Base-by-base conservation (phyloP, 2,797 vertebrate species). In the Falco columbarius region DNA sequence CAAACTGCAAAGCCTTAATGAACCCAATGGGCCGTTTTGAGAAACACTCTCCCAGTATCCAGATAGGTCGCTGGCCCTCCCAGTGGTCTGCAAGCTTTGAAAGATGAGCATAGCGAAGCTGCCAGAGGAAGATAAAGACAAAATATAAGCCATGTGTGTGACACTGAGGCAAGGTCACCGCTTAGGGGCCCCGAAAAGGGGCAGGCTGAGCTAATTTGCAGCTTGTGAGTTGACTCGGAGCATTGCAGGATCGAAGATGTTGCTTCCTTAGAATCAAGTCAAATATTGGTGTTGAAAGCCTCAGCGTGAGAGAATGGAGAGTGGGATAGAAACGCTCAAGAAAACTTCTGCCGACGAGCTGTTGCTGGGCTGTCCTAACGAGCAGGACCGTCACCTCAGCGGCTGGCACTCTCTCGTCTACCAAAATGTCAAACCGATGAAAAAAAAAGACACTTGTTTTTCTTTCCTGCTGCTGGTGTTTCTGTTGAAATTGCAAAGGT, bases 321-420 rank as follows among this genome's bases (percentile, higher is more conserved):
- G 81, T 56, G 70, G 54, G 73, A 80, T 13, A 77, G 89, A 89
- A 88, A 72, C 95, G 58, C 81, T 91, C 0, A 1, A 91, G 70
- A 88, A 93, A 97, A 81, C 73, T 91, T 92, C 87, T 97, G 91
- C 93, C 89, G 95, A 10, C 51, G n/a, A 4, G 15, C 42, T 86
- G 9, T 77, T 81, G 67, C 83, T 93, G 92, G 89, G 42, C 77
- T 91, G 47, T 70, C 81, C 86, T 94, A 47, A 72, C 71, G 65
- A 95, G 86, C 61, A 85, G 32, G 46, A 49, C 62, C 88, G 51
- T 80, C 67, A 81, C 46, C 66, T 93, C 90, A 56, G 75, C 36
- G 76, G 75, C 94, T 95, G 87, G 84, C 82, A 62, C 61, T 86
- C 47, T 23, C 34, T 91, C 54, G 22, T 91, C 91, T 93, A 83